Conservation (phyloP, 2,888 invertebrate genomes). For the Siphlonurus alternatus region DNA sequence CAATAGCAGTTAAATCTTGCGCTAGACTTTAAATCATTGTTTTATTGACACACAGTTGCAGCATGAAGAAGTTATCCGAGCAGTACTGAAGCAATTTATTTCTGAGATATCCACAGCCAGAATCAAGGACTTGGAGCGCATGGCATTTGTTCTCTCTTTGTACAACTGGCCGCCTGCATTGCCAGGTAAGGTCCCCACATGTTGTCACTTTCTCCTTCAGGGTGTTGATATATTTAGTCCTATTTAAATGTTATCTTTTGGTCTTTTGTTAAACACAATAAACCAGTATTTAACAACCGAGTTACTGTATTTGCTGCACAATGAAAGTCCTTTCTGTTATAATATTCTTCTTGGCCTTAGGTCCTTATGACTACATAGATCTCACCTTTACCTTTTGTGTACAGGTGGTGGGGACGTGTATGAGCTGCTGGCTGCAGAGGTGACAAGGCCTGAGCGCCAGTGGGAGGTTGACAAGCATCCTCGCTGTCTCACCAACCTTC, state of each 20-base stretch:
- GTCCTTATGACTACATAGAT: too few species aligned
- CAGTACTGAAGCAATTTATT: conserved; percentile 35
- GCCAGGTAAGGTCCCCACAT: not conserved
- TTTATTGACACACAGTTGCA: too few species aligned
- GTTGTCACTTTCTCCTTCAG: not conserved
- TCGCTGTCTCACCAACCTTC: not conserved
- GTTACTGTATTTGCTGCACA: too few species aligned
- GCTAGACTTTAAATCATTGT: too few species aligned
- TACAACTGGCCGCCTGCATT: conserved; percentile 37
- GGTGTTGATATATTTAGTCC: too few species aligned
- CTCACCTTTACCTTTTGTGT: not conserved
- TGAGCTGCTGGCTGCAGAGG: not conserved
- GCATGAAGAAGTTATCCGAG: conserved; percentile 28
- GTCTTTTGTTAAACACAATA: too few species aligned
- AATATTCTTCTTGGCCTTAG: too few species aligned
- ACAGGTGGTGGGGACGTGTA: not conserved
- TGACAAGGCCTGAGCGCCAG: conserved; percentile 26
- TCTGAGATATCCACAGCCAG: conserved; percentile 32
- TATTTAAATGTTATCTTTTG: too few species aligned
- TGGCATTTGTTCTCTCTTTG: conserved; percentile 41
- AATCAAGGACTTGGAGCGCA: conserved; percentile 58
- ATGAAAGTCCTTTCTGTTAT: too few species aligned
- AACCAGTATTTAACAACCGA: too few species aligned
- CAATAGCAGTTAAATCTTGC: too few species aligned
- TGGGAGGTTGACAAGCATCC: conserved; percentile 7